Evolutionary conservation across 2,888 invertebrate genomes (phyloP).

Genomic region (Mellilla xanthometata): DNA sequence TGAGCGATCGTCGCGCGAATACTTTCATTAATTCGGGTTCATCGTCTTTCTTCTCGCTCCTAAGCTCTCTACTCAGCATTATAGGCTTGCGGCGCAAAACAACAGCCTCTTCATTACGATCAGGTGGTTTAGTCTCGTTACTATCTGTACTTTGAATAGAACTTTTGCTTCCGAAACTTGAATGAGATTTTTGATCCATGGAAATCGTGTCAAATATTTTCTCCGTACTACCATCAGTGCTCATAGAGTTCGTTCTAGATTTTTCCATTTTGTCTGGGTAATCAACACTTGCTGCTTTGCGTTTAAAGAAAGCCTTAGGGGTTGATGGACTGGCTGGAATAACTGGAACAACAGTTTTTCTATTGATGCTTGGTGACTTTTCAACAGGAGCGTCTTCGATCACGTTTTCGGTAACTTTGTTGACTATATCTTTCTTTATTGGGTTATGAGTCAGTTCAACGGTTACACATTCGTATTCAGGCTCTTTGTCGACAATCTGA

Average conservation of each 20-base stretch:
- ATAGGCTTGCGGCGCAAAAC: slow-evolving; percentile 82
- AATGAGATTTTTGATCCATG: slow-evolving; percentile 72
- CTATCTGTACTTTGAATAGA: slow-evolving; percentile 75
- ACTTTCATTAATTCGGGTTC: slow-evolving; percentile 92
- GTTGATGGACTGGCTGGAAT: slow-evolving; percentile 64
- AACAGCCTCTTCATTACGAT: slow-evolving; percentile 73
- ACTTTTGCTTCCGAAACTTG: slow-evolving; percentile 76
- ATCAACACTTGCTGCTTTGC: slow-evolving; percentile 81
- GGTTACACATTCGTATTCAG: slow-evolving; percentile 46
- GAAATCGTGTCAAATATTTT: slow-evolving; percentile 74
- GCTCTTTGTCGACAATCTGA: slow-evolving; percentile 52
- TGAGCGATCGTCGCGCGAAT: slow-evolving; percentile 90
- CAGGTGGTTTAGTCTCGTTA: slow-evolving; percentile 64
- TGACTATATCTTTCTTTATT: slow-evolving; percentile 48
- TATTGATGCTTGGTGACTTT: slow-evolving; percentile 48
- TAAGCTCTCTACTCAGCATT: slow-evolving; percentile 61
- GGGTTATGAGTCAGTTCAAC: slow-evolving; percentile 24
- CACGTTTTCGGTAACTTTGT: slow-evolving; percentile 49
- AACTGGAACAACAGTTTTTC: slow-evolving; percentile 43
- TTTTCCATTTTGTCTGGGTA: slow-evolving; percentile 71
- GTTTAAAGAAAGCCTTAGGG: slow-evolving; percentile 76
- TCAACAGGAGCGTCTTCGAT: slow-evolving; percentile 45
- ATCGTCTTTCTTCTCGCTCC: slow-evolving; percentile 80
- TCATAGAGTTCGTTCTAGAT: slow-evolving; percentile 62
- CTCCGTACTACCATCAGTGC: slow-evolving; percentile 71